These are phyloP conservation scores for Pangasius djambal DNA, from an alignment of 2,797 vertebrate genomes.

Conservation along the genomic window DNA sequence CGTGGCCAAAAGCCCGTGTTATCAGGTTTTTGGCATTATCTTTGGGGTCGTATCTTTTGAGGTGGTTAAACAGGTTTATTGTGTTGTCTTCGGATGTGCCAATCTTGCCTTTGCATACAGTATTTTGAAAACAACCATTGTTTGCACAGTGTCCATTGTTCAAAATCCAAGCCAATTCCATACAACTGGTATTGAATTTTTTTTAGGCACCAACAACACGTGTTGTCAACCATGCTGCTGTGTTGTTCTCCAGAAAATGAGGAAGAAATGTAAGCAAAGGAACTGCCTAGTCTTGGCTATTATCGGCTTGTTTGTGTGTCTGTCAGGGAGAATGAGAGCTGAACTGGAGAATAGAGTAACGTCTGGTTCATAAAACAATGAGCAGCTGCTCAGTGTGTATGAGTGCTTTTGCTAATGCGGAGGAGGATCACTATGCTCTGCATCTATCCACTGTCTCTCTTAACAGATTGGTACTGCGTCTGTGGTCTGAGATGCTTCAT, in stretches of 20 bases:
- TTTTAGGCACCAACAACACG: neutral
- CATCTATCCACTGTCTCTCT: neutral
- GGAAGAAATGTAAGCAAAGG: neutral
- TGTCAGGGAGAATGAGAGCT: neutral
- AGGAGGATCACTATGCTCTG: neutral
- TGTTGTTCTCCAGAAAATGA: neutral
- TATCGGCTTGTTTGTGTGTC: neutral
- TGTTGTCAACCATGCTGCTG: neutral
- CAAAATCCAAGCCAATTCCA: neutral
- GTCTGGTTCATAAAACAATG: neutral
- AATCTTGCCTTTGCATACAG: neutral
- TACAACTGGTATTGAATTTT: neutral
- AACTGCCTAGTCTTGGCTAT: neutral
- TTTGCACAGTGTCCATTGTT: neutral
- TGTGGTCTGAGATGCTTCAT: neutral
- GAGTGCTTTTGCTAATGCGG: neutral
- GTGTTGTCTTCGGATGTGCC: neutral
- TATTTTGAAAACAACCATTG: neutral
- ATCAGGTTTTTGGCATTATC: neutral
- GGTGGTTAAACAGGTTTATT: neutral
- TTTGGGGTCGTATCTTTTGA: neutral
- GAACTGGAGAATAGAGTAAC: neutral
- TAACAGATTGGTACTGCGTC: neutral
- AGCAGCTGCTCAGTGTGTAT: conserved; percentile 1
- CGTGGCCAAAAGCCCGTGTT: neutral